phyloP scores from a whole-genome alignment of 2,797 vertebrate species.

The Benthosema pterotum region DNA sequence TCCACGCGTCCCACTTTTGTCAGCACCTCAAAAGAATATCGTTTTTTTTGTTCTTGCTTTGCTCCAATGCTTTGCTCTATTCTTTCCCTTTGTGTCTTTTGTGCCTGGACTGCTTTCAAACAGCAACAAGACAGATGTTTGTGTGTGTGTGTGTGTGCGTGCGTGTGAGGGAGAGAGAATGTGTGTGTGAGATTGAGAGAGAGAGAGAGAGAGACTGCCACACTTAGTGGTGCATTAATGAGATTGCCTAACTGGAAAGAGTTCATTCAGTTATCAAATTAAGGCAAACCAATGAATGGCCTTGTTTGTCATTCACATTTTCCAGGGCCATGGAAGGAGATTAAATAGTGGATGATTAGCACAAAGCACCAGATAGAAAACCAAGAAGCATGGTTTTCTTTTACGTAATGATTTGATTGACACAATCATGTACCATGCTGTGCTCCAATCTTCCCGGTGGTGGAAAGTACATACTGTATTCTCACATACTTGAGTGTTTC shows the following conservation, averaged over 20 bases:
- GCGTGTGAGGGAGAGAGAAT: slow-evolving; percentile 24
- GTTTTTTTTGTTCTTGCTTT: slow-evolving; percentile 89
- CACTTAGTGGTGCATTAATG: slow-evolving; percentile 41
- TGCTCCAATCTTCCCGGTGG: too few species aligned
- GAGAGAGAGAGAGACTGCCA: slow-evolving; percentile 51
- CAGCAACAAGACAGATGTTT: slow-evolving; percentile 35
- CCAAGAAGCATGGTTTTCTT: too few species aligned
- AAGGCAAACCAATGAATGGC: slow-evolving; percentile 11
- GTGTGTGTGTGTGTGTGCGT: too few species aligned
- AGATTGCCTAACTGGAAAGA: slow-evolving; percentile 50
- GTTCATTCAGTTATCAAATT: slow-evolving; percentile 53
- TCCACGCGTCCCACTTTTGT: slow-evolving; percentile 63
- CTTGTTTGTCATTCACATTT: slow-evolving; percentile 15
- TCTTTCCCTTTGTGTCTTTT: slow-evolving; percentile 77
- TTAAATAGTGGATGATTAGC: background rate
- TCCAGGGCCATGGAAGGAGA: slow-evolving; percentile 19
- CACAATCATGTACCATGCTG: background rate
- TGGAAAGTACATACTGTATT: too few species aligned
- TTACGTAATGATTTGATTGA: too few species aligned
- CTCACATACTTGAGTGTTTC: too few species aligned
- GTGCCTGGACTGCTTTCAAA: slow-evolving; percentile 86
- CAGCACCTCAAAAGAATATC: slow-evolving; percentile 85
- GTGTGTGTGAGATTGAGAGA: too few species aligned
- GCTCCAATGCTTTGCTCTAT: slow-evolving; percentile 84
- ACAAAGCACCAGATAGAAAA: slow-evolving; percentile 17